Evolutionary conservation across 2,888 invertebrate species (phyloP).

Genomic region (Nymphalis c-album): DNA sequence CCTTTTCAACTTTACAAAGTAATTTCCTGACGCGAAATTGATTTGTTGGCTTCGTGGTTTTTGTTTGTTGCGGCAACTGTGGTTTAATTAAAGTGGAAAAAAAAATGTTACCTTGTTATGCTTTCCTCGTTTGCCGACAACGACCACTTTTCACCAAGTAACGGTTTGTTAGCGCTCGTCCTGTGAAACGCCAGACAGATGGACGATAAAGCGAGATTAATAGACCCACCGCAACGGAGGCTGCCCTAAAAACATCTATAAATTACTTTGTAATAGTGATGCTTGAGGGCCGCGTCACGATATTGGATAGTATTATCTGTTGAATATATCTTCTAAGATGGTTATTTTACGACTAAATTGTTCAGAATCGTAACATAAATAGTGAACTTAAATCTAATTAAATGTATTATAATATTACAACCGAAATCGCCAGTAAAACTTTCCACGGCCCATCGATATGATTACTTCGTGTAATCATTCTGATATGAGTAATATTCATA

Average conservation of each 20-base stretch:
- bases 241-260: slow-evolving; percentile 43
- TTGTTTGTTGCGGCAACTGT: slow-evolving; percentile 67
- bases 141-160: slow-evolving; percentile 33
- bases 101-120: slow-evolving; percentile 42
- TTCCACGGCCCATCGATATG: too few relatives aligned
- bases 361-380: not conserved
- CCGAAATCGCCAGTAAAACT: too few relatives aligned
- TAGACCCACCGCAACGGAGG: slow-evolving; percentile 39
- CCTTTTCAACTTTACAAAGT: slow-evolving; percentile 59
- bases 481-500: not conserved
- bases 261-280: slow-evolving; percentile 43
- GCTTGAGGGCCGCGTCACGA: slow-evolving; percentile 35
- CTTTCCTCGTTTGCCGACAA: slow-evolving; percentile 34
- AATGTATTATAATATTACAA: too few relatives aligned
- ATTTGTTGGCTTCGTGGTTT: slow-evolving; percentile 67
- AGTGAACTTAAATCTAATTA: not conserved
- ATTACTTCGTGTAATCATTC: not conserved
- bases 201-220: slow-evolving; percentile 45
- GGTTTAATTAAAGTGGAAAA: slow-evolving; percentile 64
- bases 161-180: slow-evolving; percentile 36
- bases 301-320: slow-evolving; percentile 30
- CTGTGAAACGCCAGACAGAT: slow-evolving; percentile 38
- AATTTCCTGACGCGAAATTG: slow-evolving; percentile 78
- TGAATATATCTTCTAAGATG: slow-evolving; percentile 24
- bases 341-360: slow-evolving; percentile 15